These are phyloP conservation scores for Rhynchopsitta pachyrhyncha DNA, from an alignment of 2,113 vertebrate species.

Conservation along the genomic window DNA sequence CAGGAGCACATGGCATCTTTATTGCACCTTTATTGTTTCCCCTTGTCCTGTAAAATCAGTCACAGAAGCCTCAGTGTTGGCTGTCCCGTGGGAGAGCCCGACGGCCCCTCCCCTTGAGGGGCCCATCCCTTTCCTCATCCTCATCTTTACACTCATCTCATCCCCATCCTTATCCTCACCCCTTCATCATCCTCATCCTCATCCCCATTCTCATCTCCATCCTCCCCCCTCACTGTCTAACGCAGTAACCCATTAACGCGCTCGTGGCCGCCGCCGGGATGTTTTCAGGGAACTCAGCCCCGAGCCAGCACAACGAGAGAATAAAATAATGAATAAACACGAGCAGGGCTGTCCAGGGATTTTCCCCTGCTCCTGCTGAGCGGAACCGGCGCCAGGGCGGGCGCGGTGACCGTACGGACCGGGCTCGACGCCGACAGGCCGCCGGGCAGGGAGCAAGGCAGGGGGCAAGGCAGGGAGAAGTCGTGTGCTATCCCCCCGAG, in stretches of 20 bases:
- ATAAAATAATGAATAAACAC: not conserved
- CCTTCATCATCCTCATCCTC: too few species aligned
- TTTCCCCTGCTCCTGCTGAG: not conserved
- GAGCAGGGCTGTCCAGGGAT: not conserved
- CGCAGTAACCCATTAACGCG: not conserved
- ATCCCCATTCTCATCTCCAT: too few species aligned
- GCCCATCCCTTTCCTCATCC: not conserved
- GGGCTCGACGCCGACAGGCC: not conserved
- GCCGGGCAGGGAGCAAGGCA: too few species aligned
- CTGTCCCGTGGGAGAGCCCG: not conserved
- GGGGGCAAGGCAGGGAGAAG: rapidly evolving
- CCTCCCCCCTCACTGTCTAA: not conserved
- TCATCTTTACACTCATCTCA: not conserved
- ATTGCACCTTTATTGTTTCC: not conserved
- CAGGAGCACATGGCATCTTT: not conserved
- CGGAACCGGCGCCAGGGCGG: not conserved
- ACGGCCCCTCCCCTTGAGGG: not conserved
- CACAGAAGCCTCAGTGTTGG: not conserved
- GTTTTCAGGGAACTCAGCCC: not conserved
- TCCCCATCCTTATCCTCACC: too few species aligned
- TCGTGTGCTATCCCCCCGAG: too few species aligned
- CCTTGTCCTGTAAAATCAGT: not conserved
- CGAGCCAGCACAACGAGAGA: not conserved
- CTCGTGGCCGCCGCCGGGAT: not conserved
- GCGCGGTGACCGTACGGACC: not conserved